Base-by-base conservation (phyloP, 35 echinoderm and acorn worm genomes). In the Stichopus chloronotus region DNA sequence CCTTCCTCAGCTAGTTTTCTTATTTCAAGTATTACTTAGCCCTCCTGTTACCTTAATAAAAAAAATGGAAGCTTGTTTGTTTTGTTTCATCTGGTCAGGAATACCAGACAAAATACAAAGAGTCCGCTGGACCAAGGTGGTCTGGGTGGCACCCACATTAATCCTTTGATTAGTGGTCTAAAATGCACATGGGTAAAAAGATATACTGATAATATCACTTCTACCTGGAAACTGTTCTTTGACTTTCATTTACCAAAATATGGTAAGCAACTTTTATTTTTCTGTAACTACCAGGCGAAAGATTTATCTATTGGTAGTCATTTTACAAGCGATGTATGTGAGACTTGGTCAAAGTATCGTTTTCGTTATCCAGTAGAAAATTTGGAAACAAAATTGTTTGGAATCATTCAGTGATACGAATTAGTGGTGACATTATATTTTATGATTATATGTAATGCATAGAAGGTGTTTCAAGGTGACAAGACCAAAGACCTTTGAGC, bases 21-120 rank as follows among this genome's bases (percentile, higher is more conserved):
- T 71, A 71, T 71, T 71, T 71, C 65, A 71, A 71, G n/a, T 71
- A 71, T n/a, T 71, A n/a, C 65, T n/a, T 71, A 71, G n/a, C n/a
- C 65, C 65, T 71, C 65, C 65, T 13, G n/a, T 11, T 71, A 71
- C 65, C 11, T 71, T 71, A 13, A 71, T 71, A 2, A 71, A 71
- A 71, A 4, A 71, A 2, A 2, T n/a, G 11, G 65, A n/a, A 71
- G n/a, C 11, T 71, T 71, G n/a, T 71, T 71, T 71, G 65, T 71
- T 71, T n/a, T 4, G 65, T 2, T 71, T 71, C 65, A 71, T 71
- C 65, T 71, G 65, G 65, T 11, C 65, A n/a, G 4, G 1, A 11
- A 71, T 13, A 71, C 65, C 65, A 71, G 11, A 71, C 65, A 71
- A 71, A 71, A 71, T 71, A 71, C 1, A n/a, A 71, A 71, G 11